Percentiles rank a stretch among this genome's conserved stretches.
These are phyloP conservation scores for Alligator mississippiensis DNA, from an alignment of 2,113 vertebrate genomes.

Conservation along the genomic window DNA sequence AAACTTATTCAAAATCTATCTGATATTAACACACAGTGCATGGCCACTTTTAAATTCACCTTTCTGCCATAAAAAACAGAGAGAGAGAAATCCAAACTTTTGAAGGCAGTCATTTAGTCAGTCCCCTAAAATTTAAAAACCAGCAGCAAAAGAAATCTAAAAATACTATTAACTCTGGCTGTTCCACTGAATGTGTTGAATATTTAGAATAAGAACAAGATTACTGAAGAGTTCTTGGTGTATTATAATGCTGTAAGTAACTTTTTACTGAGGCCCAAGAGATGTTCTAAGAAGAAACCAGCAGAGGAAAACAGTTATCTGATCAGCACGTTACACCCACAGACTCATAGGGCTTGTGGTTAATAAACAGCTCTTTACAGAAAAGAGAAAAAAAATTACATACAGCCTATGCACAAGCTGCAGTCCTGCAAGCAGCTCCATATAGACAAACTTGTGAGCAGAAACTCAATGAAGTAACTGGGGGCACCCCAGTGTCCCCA, in stretches of 20 bases:
- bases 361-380: conserved; percentile 53
- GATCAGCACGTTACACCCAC: conserved; percentile 63
- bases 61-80: not conserved
- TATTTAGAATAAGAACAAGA: not conserved
- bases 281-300: conserved; percentile 47
- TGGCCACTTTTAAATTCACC: not conserved
- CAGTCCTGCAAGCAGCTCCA: not conserved
- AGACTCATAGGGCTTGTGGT: conserved; percentile 55
- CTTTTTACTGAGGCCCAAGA: conserved; percentile 37
- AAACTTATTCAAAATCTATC: not conserved
- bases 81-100: not conserved
- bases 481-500: not conserved
- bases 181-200: not conserved
- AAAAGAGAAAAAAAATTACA: not conserved
- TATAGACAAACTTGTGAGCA: not conserved
- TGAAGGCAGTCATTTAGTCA: not conserved
- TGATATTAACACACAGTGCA: not conserved
- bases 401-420: not conserved
- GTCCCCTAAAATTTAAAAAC: not conserved
- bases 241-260: not conserved
- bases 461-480: not conserved
- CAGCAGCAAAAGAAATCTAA: not conserved
- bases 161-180: not conserved
- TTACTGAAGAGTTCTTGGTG: not conserved
- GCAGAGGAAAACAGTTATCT: conserved; percentile 77